Percentiles rank a stretch among this genome's conserved stretches.
phyloP scores from a whole-genome alignment of 1,140 invertebrate species.

The Macrosteles quadrilineatus region DNA sequence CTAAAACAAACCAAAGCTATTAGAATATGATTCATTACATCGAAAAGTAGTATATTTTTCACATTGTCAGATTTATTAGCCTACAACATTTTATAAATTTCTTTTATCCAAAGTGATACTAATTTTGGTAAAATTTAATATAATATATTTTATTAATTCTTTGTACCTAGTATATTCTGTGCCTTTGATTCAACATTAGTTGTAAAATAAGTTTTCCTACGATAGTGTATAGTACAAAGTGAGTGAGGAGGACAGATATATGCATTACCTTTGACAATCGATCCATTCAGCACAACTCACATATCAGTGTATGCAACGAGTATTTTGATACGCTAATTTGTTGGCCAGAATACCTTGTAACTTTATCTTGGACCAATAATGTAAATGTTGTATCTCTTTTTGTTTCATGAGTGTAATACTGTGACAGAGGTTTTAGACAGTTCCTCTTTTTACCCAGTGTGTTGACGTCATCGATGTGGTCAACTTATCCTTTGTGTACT shows the following conservation, averaged over 20 bases:
- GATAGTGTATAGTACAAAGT: constrained; percentile 7
- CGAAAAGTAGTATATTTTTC: too few relatives aligned
- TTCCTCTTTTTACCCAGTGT: constrained; percentile 5
- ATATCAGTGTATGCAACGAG: constrained; percentile 22
- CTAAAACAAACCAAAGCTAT: too few relatives aligned
- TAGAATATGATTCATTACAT: too few relatives aligned
- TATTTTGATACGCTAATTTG: constrained; percentile 23
- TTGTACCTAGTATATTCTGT: too few relatives aligned
- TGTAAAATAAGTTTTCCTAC: too few relatives aligned
- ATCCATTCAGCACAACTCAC: constrained; percentile 12
- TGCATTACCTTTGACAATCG: constrained; percentile 1
- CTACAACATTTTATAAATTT: too few relatives aligned
- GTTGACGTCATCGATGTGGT: constrained; percentile 5
- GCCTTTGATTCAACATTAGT: too few relatives aligned
- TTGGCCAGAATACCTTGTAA: background rate
- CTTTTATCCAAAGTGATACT: too few relatives aligned
- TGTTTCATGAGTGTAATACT: background rate
- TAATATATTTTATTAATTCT: too few relatives aligned
- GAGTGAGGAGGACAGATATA: constrained; percentile 8
- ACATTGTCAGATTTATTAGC: too few relatives aligned
- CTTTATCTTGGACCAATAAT: constrained; percentile 19
- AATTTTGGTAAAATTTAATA: too few relatives aligned
- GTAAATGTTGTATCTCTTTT: constrained; percentile 7
- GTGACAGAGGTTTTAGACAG: constrained; percentile 13
- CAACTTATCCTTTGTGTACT: background rate